Evolutionary conservation across 2,113 vertebrate species (phyloP).

Genomic region (Paradoxurus hermaphroditus): DNA sequence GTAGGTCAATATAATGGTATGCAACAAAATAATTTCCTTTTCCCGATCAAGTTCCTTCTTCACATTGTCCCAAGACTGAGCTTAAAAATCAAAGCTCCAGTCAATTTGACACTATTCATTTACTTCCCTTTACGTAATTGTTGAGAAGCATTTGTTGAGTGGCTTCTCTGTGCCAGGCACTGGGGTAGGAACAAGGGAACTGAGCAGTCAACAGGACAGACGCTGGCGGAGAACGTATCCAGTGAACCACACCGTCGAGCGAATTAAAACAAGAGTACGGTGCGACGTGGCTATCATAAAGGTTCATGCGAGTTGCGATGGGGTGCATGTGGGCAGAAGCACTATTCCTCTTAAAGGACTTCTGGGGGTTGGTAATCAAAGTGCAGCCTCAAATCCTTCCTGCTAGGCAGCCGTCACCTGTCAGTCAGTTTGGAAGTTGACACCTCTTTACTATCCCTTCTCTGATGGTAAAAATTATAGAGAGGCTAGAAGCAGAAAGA

Average conservation of each 20-base stretch:
- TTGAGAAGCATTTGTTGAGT: not conserved
- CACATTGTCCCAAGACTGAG: not conserved
- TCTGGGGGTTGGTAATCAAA: not conserved
- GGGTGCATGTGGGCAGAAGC: not conserved
- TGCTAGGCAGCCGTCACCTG: not conserved
- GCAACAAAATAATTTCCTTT: not conserved
- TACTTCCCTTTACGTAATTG: not conserved
- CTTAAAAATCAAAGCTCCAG: not conserved
- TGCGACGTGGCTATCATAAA: not conserved
- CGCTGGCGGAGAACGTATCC: not conserved
- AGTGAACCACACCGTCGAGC: not conserved
- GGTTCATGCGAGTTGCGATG: not conserved
- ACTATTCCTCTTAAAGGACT: not conserved
- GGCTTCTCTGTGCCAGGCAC: not conserved
- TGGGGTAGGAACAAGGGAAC: not conserved
- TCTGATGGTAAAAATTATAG: not conserved
- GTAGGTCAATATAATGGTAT: not conserved
- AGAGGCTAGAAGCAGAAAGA: not conserved
- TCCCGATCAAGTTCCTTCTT: not conserved
- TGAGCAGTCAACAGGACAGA: not conserved
- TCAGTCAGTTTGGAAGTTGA: not conserved
- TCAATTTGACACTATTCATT: not conserved
- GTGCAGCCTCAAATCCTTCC: not conserved
- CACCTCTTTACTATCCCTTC: not conserved
- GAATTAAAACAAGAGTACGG: not conserved